Evolutionary conservation across 2,797 vertebrate genomes (phyloP).

Genomic region (Oophaga sylvatica): DNA sequence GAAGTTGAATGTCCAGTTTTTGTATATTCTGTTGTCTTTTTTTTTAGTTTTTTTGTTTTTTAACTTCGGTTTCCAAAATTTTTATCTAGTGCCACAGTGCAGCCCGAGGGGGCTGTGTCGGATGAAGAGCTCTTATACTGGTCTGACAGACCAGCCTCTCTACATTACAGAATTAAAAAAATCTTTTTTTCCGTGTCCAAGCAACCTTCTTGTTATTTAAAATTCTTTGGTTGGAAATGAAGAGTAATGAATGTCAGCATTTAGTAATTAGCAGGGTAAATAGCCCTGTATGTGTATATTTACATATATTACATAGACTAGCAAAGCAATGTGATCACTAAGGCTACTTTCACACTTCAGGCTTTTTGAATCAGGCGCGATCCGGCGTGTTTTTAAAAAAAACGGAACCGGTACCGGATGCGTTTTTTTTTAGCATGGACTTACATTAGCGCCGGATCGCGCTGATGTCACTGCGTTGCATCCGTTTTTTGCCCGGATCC

Average conservation of each 20-base stretch:
- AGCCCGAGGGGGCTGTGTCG: constrained; percentile 24
- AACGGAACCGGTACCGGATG: too few relatives aligned
- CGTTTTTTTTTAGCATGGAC: too few relatives aligned
- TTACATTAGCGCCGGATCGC: too few relatives aligned
- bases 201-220: background rate
- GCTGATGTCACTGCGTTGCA: too few relatives aligned
- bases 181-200: constrained; percentile 39
- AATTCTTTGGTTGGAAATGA: too few relatives aligned
- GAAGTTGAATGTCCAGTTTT: background rate
- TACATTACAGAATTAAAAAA: constrained; percentile 43
- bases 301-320: background rate
- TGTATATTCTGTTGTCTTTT: constrained; percentile 3
- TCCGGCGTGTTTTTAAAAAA: too few relatives aligned
- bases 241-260: background rate
- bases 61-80: background rate
- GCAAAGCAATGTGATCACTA: background rate
- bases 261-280: background rate
- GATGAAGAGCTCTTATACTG: constrained; percentile 41
- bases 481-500: too few relatives aligned
- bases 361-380: too few relatives aligned
- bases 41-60: background rate
- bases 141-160: constrained; percentile 45
- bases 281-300: too few relatives aligned
- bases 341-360: too few relatives aligned
- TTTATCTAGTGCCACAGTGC: background rate